Evolutionary conservation across 2,888 invertebrate species (phyloP), one percentile per base, ranked within the genome.

Genomic region (Blomia tropicalis): DNA sequence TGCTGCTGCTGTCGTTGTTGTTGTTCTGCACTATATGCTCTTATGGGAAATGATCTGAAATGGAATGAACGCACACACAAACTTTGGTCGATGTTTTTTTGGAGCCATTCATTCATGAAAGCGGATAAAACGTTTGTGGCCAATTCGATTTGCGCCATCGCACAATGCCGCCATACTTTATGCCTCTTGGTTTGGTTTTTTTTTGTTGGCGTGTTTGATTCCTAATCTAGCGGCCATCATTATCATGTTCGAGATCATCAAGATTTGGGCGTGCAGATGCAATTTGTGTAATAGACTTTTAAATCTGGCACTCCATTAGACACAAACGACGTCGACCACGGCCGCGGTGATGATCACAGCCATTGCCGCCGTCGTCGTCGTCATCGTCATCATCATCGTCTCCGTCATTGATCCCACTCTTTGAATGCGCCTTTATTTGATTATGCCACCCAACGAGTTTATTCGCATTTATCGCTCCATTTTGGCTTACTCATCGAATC

Each of bases 381-480:
- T n/a, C n/a, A n/a, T n/a, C n/a, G n/a, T n/a, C n/a, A n/a, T n/a
- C n/a, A n/a, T n/a, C n/a, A 36, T 36, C 36, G 36, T 17, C 7
- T 36, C 36, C 36, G 36, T 36, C 36, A 36, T 36, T 36, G 36
- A 36, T 36, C 36, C 36, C 36, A 36, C 36, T 36, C 36, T n/a
- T n/a, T n/a, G 51, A 47, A 47, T 14, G 51, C 51, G 51, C 51
- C 51, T 47, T 47, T 47, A 47, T 47, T 47, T 47, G 51, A 47
- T 47, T 47, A 47, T 47, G 51, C 51, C 51, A 47, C 51, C 51
- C 51, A 47, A 47, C 51, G 51, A 47, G 51, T 47, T 47, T 47
- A 47, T 47, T 47, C 51, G 51, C 51, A 47, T n/a, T 47, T 47
- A 47, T 47, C 51, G 51, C 51, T 47, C 51, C 51, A 47, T 47